Conservation (phyloP, 2,888 invertebrate genomes). For the Drosophila melanosoma region DNA sequence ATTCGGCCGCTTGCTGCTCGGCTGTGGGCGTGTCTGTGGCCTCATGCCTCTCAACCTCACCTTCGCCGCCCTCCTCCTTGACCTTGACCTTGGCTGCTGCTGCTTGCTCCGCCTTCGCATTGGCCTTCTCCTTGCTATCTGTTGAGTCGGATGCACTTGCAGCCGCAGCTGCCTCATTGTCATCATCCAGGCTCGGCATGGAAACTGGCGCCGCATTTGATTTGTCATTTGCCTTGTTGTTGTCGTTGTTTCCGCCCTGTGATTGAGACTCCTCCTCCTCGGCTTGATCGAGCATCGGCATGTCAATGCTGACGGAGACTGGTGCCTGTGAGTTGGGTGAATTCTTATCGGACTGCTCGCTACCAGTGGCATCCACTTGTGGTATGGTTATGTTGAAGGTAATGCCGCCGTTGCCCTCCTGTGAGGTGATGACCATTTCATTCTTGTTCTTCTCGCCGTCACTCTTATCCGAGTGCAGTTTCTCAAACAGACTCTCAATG, state of each 20-base stretch:
- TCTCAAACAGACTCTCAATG: slow-evolving; percentile 85
- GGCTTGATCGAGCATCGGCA: slow-evolving; percentile 84
- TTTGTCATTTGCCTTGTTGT: slow-evolving; percentile 62
- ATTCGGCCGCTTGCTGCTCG: slow-evolving; percentile 57
- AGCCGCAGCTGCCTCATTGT: slow-evolving; percentile 79
- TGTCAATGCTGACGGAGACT: slow-evolving; percentile 84
- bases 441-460: slow-evolving; percentile 76
- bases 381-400: slow-evolving; percentile 85
- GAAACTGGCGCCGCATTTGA: slow-evolving; percentile 82
- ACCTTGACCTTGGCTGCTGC: slow-evolving; percentile 41
- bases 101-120: slow-evolving; percentile 45
- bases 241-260: slow-evolving; percentile 66
- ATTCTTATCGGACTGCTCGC: slow-evolving; percentile 68
- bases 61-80: slow-evolving; percentile 26
- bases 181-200: slow-evolving; percentile 85
- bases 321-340: slow-evolving; percentile 73
- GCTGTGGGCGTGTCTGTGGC: slow-evolving; percentile 46
- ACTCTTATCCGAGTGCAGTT: slow-evolving; percentile 85
- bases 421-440: slow-evolving; percentile 85
- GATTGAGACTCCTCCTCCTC: slow-evolving; percentile 82
- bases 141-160: slow-evolving; percentile 50
- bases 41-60: slow-evolving; percentile 45
- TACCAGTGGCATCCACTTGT: slow-evolving; percentile 75
- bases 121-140: slow-evolving; percentile 47
- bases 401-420: slow-evolving; percentile 84